phyloP scores from a whole-genome alignment of 2,797 vertebrate species.

The Percopsis omiscomaycus region DNA sequence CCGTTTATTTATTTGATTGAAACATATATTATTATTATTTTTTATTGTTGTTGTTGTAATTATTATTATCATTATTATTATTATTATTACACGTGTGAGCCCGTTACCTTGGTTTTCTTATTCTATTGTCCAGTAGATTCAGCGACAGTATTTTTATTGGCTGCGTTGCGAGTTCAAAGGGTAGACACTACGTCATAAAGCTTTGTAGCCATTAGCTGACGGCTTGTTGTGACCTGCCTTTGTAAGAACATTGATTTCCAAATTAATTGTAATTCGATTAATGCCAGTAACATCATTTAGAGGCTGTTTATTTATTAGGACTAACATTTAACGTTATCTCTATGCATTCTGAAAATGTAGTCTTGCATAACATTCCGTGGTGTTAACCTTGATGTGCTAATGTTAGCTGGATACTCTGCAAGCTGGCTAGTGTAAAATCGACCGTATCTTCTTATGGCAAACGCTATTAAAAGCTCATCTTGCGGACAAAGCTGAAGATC shows the following conservation, averaged over 20 bases:
- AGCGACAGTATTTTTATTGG: conserved; percentile 46
- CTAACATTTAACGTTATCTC: neutral
- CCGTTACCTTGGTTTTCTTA: neutral
- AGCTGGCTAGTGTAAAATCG: neutral
- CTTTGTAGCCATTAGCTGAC: conserved; percentile 16
- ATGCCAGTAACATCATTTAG: neutral
- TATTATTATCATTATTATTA: neutral
- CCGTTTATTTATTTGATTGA: no score
- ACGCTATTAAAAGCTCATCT: conserved; percentile 23
- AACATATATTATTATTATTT: neutral
- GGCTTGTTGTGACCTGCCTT: neutral
- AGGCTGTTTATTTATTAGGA: neutral
- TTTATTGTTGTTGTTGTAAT: neutral
- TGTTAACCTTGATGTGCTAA: conserved; percentile 10
- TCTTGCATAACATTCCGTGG: conserved; percentile 3
- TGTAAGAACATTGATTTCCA: neutral
- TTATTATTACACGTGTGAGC: conserved; percentile 3
- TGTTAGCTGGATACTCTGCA: conserved; percentile 32
- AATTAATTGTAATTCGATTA: neutral
- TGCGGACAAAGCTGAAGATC: conserved; percentile 5
- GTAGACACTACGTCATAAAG: conserved; percentile 3
- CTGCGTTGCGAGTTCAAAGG: conserved; percentile 31
- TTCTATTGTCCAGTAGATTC: conserved; percentile 44
- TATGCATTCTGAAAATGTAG: neutral
- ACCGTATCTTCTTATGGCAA: conserved; percentile 6